Base-by-base conservation (phyloP, 2,888 invertebrate species). In the Ochropleura plecta region DNA sequence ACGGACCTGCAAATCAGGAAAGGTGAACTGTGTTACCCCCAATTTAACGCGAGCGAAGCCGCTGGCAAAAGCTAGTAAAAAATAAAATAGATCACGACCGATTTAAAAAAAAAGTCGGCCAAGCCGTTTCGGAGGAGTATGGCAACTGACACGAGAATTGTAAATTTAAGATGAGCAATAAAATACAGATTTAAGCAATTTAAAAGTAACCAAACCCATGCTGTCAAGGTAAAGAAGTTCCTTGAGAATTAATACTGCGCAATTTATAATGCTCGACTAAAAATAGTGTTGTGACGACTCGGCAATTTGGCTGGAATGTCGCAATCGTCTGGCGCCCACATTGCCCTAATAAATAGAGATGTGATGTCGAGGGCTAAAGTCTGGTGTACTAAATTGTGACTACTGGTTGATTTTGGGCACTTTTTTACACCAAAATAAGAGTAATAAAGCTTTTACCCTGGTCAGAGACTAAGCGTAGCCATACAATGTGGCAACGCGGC, bases 301-400 rank as follows among this genome's bases (percentile, higher is more conserved):
- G 74, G 79, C 85, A 88, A 91, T 91, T 90, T 90, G 87, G 85
- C 73, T 72, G 91, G 91, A 90, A 91, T 91, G 91, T 78, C 74
- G 80, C 86, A 60, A 73, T 73, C 82, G 85, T 83, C 86, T 83
- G 86, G 89, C 90, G 89, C 91, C 91, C 91, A 90, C 91, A 86
- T 85, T 82, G 76, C 40, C 60, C 78, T 81, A 75, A 83, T 81
- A 83, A 85, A 84, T 84, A 85, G 84, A 30, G 85, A 75, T 79
- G 84, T 49, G 84, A 80, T 48, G 18, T 44, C 3, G 8, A 40
- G 10, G 57, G 10, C 18, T n/a, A 48, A 10, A 48, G 16, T 20
- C 62, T 73, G 30, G 65, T 65, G 48, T 70, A 51, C 20, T 62
- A n/a, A 62, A 44, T 62, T 20, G 9, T 70, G 18, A 10, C 20